Base-by-base conservation (phyloP, 2,888 invertebrate genomes). In the Cerceris rybyensis region DNA sequence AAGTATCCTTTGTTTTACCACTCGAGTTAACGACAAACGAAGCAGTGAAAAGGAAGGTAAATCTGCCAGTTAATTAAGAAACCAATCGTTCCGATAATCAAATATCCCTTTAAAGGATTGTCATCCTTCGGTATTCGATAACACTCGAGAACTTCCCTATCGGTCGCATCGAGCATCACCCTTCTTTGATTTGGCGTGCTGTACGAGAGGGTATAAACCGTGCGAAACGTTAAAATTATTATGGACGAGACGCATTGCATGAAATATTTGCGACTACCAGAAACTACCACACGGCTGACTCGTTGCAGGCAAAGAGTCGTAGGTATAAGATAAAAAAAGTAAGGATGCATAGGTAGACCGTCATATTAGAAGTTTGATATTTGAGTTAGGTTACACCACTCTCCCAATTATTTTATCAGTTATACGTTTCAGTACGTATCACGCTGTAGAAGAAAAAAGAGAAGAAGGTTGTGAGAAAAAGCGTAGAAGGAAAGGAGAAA, bases 361-460 rank as follows among this genome's bases (percentile, higher is more conserved):
- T 5, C 52, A 11, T 9, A 14, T 41, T 28, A 57, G 65, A 78
- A 69, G 74, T 64, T 72, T 46, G 55, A 17, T 69, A 61, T 43
- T 52, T 46, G 58, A 7, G 28, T 28, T 28, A 28, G 59, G 65
- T 66, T 73, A 66, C 66, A 54, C 66, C 39, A 52, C 75, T 67
- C 58, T 71, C 80, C 81, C 78, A 80, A 87, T 87, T 87, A 87
- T 87, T 85, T 85, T 80, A 83, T 85, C 81, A 78, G 80, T 82
- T 84, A 79, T 78, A 81, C 83, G 78, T 75, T 84, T 80, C 69
- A 81, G 71, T 75, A 75, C 64, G 77, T 78, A 83, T 61, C 55
- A 64, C 67, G 59, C 59, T 55, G 68, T 61, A 70, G 75, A 65
- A 52, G 65, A 68, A 58, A 70, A 63, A 41, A 58, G 59, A 57